Evolutionary conservation across 2,888 invertebrate species (phyloP).

Genomic region (Argyra leucocephala): DNA sequence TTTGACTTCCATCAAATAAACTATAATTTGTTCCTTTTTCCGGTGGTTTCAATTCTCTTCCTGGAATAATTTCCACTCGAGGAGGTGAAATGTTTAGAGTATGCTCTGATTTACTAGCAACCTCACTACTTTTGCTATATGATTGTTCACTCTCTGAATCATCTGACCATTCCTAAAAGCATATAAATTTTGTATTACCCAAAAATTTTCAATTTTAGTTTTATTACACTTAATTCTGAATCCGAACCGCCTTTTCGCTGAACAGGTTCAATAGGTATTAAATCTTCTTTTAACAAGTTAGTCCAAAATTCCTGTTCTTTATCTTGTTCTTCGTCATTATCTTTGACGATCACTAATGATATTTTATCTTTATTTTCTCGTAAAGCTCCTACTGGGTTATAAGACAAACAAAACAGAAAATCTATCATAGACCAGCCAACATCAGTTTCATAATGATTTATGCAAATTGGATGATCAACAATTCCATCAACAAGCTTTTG

Average conservation of each 20-base stretch:
- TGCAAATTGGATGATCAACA: slow-evolving; percentile 31
- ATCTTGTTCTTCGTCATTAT: slow-evolving; percentile 17
- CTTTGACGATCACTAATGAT: slow-evolving; percentile 19
- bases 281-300: slow-evolving; percentile 29
- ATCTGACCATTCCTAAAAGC: slow-evolving; percentile 39
- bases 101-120: not conserved
- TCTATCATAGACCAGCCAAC: slow-evolving; percentile 46
- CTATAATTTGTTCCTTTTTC: slow-evolving; percentile 26
- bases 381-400: slow-evolving; percentile 36
- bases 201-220: not conserved
- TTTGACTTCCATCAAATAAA: slow-evolving; percentile 28
- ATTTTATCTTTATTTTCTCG: slow-evolving; percentile 30
- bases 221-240: slow-evolving; percentile 35
- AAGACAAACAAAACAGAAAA: slow-evolving; percentile 42
- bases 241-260: slow-evolving; percentile 21
- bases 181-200: not conserved
- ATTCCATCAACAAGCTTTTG: slow-evolving; percentile 35
- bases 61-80: not conserved
- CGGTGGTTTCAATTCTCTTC: slow-evolving; percentile 24
- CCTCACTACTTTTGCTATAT: slow-evolving; percentile 17
- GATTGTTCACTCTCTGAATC: slow-evolving; percentile 16
- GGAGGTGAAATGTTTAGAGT: not conserved
- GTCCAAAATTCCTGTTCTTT: slow-evolving; percentile 22
- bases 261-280: slow-evolving; percentile 22
- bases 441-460: slow-evolving; percentile 39